Evolutionary conservation across 2,113 vertebrate genomes (phyloP), one percentile per base, ranked within the genome.

Genomic region (Myotis brandtii): DNA sequence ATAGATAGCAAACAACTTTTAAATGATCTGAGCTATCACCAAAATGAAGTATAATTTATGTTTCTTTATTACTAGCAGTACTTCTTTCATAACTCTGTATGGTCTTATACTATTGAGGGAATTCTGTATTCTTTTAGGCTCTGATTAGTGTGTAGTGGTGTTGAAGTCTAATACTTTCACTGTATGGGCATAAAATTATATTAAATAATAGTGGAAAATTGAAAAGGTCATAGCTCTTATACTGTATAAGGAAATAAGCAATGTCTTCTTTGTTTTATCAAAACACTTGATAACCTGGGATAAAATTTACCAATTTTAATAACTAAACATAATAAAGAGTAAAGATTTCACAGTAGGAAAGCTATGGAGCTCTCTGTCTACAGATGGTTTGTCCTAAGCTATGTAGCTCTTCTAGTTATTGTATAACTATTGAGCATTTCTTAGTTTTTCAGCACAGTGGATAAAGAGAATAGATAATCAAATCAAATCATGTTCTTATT

Each of bases 241-340:
- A 92, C 32, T 85, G 17, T 18, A 81, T 59, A 52, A 67, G 1
- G 21, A 89, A 93, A 79, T 59, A 84, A 85, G 3, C 37, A 43
- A 89, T 34, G 54, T 90, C 1, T 54, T 27, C 11, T 86, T 91
- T 94, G 46, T 92, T 85, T 95, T 90, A 94, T 52, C 37, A 46
- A 69, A 92, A 48, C 25, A 70, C 5, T 86, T 77, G 34, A 70
- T 86, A 70, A 50, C 3, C 64, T 23, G 30, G 25, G 9, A 70
- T 86, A 80, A 48, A 59, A 25, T 18, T 77, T 76, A 20, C 34
- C 3, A 4, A 21, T 56, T 77, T 27, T 32, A 43, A 50, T 86
- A 77, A 67, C 76, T 73, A 69, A 67, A 40, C 5, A 16, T 56
- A 67, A 8, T 54, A 95, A 81, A 85, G 25, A 75, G 5, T 46